Conservation (phyloP, 1,140 invertebrate species). For the Pseudoatta argentina region DNA sequence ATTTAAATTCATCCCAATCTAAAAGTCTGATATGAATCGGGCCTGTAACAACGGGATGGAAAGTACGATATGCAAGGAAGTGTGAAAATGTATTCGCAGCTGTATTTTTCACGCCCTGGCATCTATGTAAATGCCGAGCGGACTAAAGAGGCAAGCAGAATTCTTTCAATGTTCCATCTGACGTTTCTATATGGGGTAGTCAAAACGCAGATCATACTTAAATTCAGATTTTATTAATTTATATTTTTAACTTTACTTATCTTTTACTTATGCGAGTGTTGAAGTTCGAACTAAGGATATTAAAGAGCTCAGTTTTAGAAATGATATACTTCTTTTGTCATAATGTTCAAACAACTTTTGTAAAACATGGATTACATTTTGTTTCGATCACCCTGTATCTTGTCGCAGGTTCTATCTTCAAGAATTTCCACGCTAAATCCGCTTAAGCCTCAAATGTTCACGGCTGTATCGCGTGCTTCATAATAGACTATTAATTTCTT, state of each 20-base stretch:
- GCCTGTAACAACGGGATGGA: not conserved
- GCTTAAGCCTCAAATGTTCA: constrained; percentile 39
- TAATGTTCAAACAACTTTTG: not conserved
- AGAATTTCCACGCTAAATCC: constrained; percentile 56
- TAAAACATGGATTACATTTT: not conserved
- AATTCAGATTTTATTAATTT: not conserved
- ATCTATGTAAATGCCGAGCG: constrained; percentile 25
- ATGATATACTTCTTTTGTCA: not conserved
- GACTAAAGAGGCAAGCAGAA: constrained; percentile 28
- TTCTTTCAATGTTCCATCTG: constrained; percentile 30
- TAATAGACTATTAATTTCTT: constrained; percentile 50
- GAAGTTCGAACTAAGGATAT: not conserved
- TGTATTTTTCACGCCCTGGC: constrained; percentile 38
- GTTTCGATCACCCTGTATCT: not conserved
- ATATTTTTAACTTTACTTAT: not conserved
- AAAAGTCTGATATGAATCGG: constrained; percentile 36
- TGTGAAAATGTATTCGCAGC: constrained; percentile 39
- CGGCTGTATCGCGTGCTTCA: constrained; percentile 19
- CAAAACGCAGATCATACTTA: not conserved
- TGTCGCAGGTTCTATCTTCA: constrained; percentile 3
- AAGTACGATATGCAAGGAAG: not conserved
- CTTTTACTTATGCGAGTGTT: not conserved
- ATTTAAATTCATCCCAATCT: constrained; percentile 41
- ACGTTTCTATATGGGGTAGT: not conserved
- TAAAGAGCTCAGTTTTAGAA: not conserved